Conservation (phyloP, 64 coral and sea anemone genomes). For the Catalaphyllia jardinei region DNA sequence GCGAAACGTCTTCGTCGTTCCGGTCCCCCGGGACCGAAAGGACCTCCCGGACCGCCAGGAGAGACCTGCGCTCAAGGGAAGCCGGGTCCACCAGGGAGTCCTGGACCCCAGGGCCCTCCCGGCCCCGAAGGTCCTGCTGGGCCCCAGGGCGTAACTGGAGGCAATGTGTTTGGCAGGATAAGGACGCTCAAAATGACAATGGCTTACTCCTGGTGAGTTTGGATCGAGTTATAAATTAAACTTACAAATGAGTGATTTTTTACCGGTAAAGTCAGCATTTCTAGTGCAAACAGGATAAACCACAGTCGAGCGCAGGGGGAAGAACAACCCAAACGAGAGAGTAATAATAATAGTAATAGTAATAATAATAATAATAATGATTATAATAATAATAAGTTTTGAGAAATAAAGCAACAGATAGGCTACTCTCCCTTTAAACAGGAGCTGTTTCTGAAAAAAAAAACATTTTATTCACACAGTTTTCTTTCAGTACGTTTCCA, state of each 20-base stretch:
- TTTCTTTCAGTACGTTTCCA: not conserved
- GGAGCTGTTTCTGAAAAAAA: conserved; percentile 1
- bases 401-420: not conserved
- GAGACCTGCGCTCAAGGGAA: not conserved
- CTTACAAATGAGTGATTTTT: not conserved
- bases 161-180: conserved; percentile 1
- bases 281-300: not conserved
- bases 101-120: not conserved
- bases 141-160: conserved; percentile 24
- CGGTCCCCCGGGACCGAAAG: not conserved
- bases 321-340: not conserved
- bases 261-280: not conserved
- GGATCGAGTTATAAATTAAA: not conserved
- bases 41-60: not conserved
- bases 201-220: conserved; percentile 12
- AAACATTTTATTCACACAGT: not conserved
- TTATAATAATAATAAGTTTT: too few relatives aligned
- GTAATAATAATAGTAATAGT: too few relatives aligned
- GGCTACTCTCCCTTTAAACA: not conserved
- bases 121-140: conserved; percentile 18
- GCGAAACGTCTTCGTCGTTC: not conserved
- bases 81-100: not conserved
- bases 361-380: too few relatives aligned
- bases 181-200: not conserved
- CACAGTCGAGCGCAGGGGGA: not conserved